Conservation (phyloP, 2,888 invertebrate genomes). For the Psylliodes chrysocephalus region DNA sequence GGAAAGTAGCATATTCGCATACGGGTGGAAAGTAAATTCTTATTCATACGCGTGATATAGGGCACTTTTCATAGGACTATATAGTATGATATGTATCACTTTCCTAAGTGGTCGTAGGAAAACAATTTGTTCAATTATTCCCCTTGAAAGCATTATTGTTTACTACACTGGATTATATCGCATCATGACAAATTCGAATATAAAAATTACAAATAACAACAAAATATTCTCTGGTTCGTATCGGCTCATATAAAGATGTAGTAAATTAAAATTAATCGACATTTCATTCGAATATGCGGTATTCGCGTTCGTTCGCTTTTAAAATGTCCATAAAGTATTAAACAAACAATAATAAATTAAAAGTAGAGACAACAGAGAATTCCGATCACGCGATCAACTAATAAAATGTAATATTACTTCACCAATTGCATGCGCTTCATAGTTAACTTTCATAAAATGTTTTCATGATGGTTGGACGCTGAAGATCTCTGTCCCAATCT, state of each 20-base stretch:
- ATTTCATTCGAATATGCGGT: slow-evolving; percentile 24
- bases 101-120: too few species aligned
- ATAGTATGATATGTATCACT: too few species aligned
- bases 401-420: slow-evolving; percentile 47
- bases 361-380: slow-evolving; percentile 32
- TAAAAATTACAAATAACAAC: too few species aligned
- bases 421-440: slow-evolving; percentile 41
- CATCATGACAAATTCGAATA: too few species aligned
- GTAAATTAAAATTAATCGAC: slow-evolving; percentile 30
- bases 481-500: too few species aligned
- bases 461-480: slow-evolving; percentile 25
- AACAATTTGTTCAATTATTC: too few species aligned
- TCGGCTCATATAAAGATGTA: not conserved
- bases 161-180: too few species aligned
- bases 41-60: too few species aligned
- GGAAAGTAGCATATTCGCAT: too few species aligned
- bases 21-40: too few species aligned
- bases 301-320: slow-evolving; percentile 30
- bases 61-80: too few species aligned
- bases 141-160: too few species aligned
- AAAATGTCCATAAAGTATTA: slow-evolving; percentile 37
- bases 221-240: not conserved
- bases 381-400: slow-evolving; percentile 45
- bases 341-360: slow-evolving; percentile 41
- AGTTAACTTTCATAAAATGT: slow-evolving; percentile 29